phyloP scores from a whole-genome alignment of 2,888 invertebrate genomes.

The Lomographa bimaculata region DNA sequence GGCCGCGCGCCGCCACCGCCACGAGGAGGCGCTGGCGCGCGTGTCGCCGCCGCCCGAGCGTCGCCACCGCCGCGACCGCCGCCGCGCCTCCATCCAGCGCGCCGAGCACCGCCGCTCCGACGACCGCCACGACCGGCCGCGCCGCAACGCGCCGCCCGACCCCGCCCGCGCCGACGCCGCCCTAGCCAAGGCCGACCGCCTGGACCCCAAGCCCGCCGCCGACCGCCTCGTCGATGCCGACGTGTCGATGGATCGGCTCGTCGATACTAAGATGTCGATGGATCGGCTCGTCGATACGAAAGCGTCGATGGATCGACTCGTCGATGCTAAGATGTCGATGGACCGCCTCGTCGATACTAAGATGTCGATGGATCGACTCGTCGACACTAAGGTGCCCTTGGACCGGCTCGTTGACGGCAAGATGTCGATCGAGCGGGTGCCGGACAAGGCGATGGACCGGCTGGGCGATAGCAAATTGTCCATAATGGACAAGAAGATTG shows the following conservation, averaged over 20 bases:
- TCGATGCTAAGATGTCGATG: conserved; percentile 5
- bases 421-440: conserved; percentile 13
- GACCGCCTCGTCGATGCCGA: conserved; percentile 46
- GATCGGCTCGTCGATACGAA: conserved; percentile 17
- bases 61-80: conserved; percentile 47
- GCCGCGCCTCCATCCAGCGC: conserved; percentile 43
- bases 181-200: conserved; percentile 34
- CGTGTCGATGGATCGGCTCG: conserved; percentile 11
- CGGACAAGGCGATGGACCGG: conserved; percentile 3
- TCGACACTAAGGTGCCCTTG: conserved; percentile 28
- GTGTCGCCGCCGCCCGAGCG: conserved; percentile 58
- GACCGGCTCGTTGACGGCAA: conserved; percentile 13
- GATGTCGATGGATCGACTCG: conserved; percentile 24
- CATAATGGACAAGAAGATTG: conserved; percentile 21
- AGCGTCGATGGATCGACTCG: conserved; percentile 32
- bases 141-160: conserved; percentile 42
- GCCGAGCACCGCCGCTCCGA: conserved; percentile 50
- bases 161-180: conserved; percentile 40
- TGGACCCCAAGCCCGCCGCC: conserved; percentile 41
- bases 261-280: conserved; percentile 6
- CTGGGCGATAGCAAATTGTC: conserved; percentile 16
- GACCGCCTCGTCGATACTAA: conserved; percentile 7
- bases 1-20: conserved; percentile 57
- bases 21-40: conserved; percentile 65
- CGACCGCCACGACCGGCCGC: conserved; percentile 48